Evolutionary conservation across 1,140 invertebrate species (phyloP).

Genomic region (Gonioctena quinquepunctata): DNA sequence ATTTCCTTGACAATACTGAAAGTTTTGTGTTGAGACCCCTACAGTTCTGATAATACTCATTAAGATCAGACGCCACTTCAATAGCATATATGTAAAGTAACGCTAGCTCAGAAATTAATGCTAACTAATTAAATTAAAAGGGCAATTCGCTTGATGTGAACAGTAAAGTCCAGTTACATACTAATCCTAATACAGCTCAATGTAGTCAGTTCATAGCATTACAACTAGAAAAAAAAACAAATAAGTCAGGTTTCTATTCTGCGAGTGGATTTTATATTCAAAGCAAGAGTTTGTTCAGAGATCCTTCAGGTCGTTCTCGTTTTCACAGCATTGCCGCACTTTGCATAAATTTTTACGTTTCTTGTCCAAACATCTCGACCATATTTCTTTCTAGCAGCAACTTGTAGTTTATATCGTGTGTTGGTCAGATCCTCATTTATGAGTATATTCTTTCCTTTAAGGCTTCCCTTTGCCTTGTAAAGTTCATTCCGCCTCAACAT

Average conservation of each 20-base stretch:
- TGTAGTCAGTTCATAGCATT: not conserved
- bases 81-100: no score
- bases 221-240: not conserved
- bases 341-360: not conserved
- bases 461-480: not conserved
- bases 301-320: not conserved
- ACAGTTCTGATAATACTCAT: not conserved
- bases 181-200: no score
- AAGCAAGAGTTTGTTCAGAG: not conserved
- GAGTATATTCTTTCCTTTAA: not conserved
- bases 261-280: not conserved
- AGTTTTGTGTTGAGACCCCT: slow-evolving; percentile 1
- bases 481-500: not conserved
- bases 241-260: not conserved
- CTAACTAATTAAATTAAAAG: no score
- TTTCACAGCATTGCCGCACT: not conserved
- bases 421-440: not conserved
- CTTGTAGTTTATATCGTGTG: not conserved
- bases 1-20: not conserved
- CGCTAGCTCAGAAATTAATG: no score
- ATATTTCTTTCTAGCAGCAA: not conserved
- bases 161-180: not conserved
- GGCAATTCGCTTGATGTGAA: not conserved
- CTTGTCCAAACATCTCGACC: not conserved
- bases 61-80: not conserved